Percentiles rank a stretch among this genome's conserved stretches.
Evolutionary conservation across 2,113 vertebrate species (phyloP).

Genomic region (Paracanthobrama guichenoti): DNA sequence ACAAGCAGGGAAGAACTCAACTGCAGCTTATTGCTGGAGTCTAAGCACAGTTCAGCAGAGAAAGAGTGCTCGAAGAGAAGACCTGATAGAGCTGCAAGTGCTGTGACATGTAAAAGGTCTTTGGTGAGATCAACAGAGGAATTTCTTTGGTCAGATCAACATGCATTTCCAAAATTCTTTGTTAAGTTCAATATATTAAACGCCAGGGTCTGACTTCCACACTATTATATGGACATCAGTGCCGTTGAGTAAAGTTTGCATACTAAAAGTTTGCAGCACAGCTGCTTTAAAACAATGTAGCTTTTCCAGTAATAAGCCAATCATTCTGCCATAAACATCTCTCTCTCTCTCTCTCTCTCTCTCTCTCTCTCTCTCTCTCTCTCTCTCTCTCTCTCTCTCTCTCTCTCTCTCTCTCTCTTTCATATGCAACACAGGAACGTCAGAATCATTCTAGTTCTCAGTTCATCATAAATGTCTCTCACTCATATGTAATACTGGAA

Average conservation of each 20-base stretch:
- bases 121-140: neutral
- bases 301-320: neutral
- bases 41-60: neutral
- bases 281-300: neutral
- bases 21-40: slow-evolving; percentile 14
- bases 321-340: no score
- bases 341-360: no score
- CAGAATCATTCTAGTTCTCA: neutral
- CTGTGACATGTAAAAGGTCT: neutral
- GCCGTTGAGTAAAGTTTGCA: neutral
- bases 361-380: no score
- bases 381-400: no score
- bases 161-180: neutral
- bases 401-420: no score
- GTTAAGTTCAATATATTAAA: neutral
- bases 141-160: neutral
- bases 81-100: neutral
- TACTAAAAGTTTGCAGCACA: neutral
- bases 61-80: neutral
- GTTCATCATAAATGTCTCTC: neutral
- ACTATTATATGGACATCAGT: neutral
- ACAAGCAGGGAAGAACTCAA: slow-evolving; percentile 33
- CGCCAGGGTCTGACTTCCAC: no score
- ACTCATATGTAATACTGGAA: neutral
- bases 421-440: neutral